These are phyloP conservation scores for Philypnodon macrostomus DNA, from an alignment of 2,797 vertebrate species.

Conservation along the genomic window DNA sequence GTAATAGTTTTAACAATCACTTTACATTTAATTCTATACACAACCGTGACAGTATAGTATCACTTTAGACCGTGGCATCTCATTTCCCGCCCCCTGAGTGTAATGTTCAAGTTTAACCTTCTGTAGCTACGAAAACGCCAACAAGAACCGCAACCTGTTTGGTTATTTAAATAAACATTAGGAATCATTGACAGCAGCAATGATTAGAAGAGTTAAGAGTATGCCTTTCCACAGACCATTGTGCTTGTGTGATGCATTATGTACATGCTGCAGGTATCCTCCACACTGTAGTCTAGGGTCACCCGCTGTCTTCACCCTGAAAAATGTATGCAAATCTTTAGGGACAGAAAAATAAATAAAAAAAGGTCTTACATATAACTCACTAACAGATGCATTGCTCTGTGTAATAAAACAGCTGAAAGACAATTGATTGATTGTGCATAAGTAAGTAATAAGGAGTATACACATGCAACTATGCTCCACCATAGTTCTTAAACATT, in stretches of 20 bases:
- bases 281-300: too few species aligned
- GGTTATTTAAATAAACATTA: conserved; percentile 76
- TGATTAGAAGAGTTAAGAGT: conserved; percentile 59
- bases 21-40: conserved; percentile 71
- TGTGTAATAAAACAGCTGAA: too few species aligned
- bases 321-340: conserved; percentile 19
- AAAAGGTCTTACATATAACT: too few species aligned
- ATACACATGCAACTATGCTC: too few species aligned
- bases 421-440: too few species aligned
- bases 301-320: conserved; percentile 49
- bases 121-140: conserved; percentile 65
- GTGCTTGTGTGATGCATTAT: conserved; percentile 69
- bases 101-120: conserved; percentile 79
- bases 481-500: too few species aligned
- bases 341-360: background rate
- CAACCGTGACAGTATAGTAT: conserved; percentile 52
- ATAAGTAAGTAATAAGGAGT: too few species aligned
- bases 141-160: conserved; percentile 65
- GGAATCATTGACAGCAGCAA: conserved; percentile 48
- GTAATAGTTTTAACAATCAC: conserved; percentile 75
- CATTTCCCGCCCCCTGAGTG: conserved; percentile 75
- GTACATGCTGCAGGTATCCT: conserved; percentile 74
- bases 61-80: conserved; percentile 55
- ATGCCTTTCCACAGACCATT: conserved; percentile 61
- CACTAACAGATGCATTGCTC: too few species aligned